Base-by-base conservation (phyloP, 2,113 vertebrate genomes). In the Nothocercus julius region DNA sequence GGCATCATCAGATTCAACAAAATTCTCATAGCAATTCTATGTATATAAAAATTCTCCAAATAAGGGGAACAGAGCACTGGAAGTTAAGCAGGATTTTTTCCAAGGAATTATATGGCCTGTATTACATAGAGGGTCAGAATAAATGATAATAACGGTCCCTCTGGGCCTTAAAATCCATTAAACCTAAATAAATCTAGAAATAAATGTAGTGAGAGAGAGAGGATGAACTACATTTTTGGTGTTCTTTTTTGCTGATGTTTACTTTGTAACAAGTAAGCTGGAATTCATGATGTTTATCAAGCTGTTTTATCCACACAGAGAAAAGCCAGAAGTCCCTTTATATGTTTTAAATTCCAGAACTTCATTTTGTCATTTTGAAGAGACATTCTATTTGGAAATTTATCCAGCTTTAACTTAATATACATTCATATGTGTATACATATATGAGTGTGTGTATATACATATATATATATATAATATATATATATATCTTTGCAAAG, bases 201-300 rank as follows among this genome's bases (percentile, higher is more conserved):
- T 14, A 51, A 53, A 1, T 56, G 25, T 28, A 21, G 42, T 45
- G 59, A 68, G 21, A 62, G 24, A 81, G n/a, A 73, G 5, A 42
- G 62, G 28, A 61, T 11, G 7, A 63, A 36, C 5, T 5, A 30
- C 2, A 1, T 38, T 89, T 85, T 89, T 62, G 44, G 13, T 51
- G 10, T 49, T 45, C 17, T 17, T 64, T 87, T 91, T 77, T 76
- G 9, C 69, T 49, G 21, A 27, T 38, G 4, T 72, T 89, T 68
- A 25, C 28, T 76, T 69, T 77, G 30, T 53, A 74, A 73, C 32
- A 68, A 27, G 5, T 51, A 38, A 87, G 4, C 6, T 42, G 24
- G 36, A 78, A 76, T 79, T 78, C 19, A 22, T 11, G 4, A 28
- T 76, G 42, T 5, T 76, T 0, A 0, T 38, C 0, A 4, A 61